phyloP scores from a whole-genome alignment of 2,797 vertebrate species.

The Nasua narica region DNA sequence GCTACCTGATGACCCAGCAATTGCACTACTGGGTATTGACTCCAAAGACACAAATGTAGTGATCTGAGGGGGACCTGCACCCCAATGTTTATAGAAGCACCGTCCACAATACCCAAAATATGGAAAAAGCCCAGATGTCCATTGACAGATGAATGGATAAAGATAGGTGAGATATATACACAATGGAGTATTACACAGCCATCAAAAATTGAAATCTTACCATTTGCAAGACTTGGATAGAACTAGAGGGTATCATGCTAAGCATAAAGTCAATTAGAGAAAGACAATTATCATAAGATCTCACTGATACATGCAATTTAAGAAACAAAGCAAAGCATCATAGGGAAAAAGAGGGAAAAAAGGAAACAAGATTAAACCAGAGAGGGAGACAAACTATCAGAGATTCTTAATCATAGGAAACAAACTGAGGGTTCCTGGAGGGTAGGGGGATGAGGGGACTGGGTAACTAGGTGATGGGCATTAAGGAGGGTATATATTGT shows the following conservation, averaged over 20 bases:
- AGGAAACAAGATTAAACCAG: too few relatives aligned
- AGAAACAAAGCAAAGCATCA: not conserved
- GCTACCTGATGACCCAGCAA: not conserved
- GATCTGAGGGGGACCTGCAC: not conserved
- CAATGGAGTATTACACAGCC: not conserved
- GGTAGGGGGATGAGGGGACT: too few relatives aligned
- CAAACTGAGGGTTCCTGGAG: too few relatives aligned
- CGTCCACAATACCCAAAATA: not conserved
- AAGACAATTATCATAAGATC: not conserved
- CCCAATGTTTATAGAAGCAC: not conserved
- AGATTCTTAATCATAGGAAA: too few relatives aligned
- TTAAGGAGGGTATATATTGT: too few relatives aligned
- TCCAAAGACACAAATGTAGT: not conserved
- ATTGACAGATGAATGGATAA: too few relatives aligned
- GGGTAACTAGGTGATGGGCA: too few relatives aligned
- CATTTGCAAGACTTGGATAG: not conserved
- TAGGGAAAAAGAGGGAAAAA: not conserved
- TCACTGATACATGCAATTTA: not conserved
- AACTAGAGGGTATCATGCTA: not conserved
- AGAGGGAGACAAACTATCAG: too few relatives aligned
- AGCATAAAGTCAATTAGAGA: not conserved
- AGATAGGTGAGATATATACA: not conserved
- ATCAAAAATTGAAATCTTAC: not conserved
- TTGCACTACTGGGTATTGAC: not conserved
- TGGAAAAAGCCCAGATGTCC: not conserved